A percentile compares a stretch with the other conserved stretches of the same genome.
Evolutionary conservation across 2,888 invertebrate genomes (phyloP).

Genomic region (Eumacrocentrus americanus): DNA sequence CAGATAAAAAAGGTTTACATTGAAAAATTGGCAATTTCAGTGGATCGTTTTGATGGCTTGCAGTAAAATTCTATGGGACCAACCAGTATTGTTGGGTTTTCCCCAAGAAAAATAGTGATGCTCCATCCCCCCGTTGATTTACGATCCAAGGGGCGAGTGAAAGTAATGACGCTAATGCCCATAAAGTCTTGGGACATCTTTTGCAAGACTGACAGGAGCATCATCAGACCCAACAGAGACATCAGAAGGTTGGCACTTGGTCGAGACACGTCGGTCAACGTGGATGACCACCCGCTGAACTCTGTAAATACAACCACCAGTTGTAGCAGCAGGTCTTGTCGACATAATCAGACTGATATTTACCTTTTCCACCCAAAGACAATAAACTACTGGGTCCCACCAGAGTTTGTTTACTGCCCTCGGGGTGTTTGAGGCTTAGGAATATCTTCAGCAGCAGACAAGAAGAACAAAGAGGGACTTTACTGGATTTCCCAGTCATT

Average conservation of each 20-base stretch:
- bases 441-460: background rate
- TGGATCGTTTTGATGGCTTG: too few species aligned
- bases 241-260: conserved; percentile 7
- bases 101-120: background rate
- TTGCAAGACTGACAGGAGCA: conserved; percentile 4
- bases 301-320: conserved; percentile 55
- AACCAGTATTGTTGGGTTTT: background rate
- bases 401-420: background rate
- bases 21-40: too few species aligned
- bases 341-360: background rate
- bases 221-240: background rate
- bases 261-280: too few species aligned
- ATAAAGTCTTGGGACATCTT: conserved; percentile 36
- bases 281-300: conserved; percentile 47
- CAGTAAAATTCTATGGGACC: background rate
- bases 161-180: conserved; percentile 39
- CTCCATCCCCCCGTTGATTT: conserved; percentile 31
- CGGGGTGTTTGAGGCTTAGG: background rate
- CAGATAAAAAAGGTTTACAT: too few species aligned
- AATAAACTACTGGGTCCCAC: conserved; percentile 3
- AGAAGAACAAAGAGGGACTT: background rate
- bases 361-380: background rate
- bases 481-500: background rate
- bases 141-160: conserved; percentile 29
- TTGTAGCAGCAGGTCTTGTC: conserved; percentile 48